Base-by-base conservation (phyloP, 2,797 vertebrate species). In the Danio albolineatus region DNA sequence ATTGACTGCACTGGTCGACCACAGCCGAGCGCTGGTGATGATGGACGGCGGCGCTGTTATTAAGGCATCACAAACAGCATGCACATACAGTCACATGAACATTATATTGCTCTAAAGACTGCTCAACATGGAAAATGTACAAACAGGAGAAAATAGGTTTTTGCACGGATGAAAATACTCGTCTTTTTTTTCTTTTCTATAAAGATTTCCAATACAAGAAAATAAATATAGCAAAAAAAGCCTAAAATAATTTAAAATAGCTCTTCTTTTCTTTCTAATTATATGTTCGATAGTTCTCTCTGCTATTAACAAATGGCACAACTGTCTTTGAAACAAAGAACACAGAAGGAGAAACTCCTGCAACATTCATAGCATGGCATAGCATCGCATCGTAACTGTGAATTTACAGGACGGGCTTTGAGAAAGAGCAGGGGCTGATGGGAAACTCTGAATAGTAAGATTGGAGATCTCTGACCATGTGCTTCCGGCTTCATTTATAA, bases 171-270 rank as follows among this genome's bases (percentile, higher is more conserved):
- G 95, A 98, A 99, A 99, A 98, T 98, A 98, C 95, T 96, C 95
- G 95, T 97, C 91, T 91, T 86, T 78, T 96, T n/a, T 91, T 84
- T 89, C 95, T 96, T 94, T 96, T 28, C 97, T 98, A 98, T 96
- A 97, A 98, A 98, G 96, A 97, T 95, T 78, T 97, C 96, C 97
- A 98, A 98, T 98, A 98, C 97, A 98, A 97, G 96, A 98, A 98
- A 99, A 98, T 98, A 99, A 98, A 98, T 98, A 98, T 97, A 94
- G 97, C 96, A 97, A 97, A 94, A 97, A 97, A 96, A 96, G 95
- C 95, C 95, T 95, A 97, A 98, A 98, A 98, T 98, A 98, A 98
- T 98, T 98, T 98, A 97, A 97, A 97, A 97, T 98, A 96, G 96
- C 96, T 98, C 94, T 98, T 92, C 86, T 92, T 96, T 92, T 36